Base-by-base conservation (phyloP, 2,113 vertebrate species). In the Calyptomena viridis region DNA sequence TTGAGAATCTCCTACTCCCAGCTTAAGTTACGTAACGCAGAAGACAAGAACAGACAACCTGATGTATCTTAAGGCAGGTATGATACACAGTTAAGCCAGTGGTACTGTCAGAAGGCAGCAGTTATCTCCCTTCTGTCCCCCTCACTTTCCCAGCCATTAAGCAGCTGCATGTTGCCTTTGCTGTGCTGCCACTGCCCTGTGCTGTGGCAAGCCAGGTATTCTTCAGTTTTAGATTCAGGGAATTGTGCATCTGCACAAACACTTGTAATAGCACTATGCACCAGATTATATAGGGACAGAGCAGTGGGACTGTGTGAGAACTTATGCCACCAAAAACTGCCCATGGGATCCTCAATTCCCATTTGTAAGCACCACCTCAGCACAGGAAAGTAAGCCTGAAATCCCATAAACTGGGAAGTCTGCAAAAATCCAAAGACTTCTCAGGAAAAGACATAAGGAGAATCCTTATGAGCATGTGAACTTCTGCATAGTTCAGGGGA, bases 101-200 rank as follows among this genome's bases (percentile, higher is more conserved):
- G 4, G 78, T 60, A 56, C 44, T 47, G 37, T 14, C 4, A 31
- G 42, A 82, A 74, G 21, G 12, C 5, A 4, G 52, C 60, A 53
- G 27, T 24, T 28, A 16, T 24, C 47, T 50, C 40, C 35, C 30
- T 50, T 47, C 35, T 50, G 28, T 62, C 37, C n/a, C 16, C 59
- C 53, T 33, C 35, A n/a, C 33, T 35, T 53, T 31, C 58, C 79
- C 27, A 39, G 20, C 35, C 16, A 8, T 8, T 3, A 78, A 25
- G 21, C 4, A 14, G 73, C 16, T 4, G 3, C 69, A 53, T 2
- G 0, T 1, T 15, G 39, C 50, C 33, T 50, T 49, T 63, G 33
- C 31, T 0, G 0, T 35, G 84, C 56, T 0, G 0, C 15, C 63
- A 11, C 53, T 63, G 60, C 60, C 40, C 50, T 46, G 23, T 13